Base-by-base conservation (phyloP, 2,888 invertebrate genomes). In the Nudaria mundana region DNA sequence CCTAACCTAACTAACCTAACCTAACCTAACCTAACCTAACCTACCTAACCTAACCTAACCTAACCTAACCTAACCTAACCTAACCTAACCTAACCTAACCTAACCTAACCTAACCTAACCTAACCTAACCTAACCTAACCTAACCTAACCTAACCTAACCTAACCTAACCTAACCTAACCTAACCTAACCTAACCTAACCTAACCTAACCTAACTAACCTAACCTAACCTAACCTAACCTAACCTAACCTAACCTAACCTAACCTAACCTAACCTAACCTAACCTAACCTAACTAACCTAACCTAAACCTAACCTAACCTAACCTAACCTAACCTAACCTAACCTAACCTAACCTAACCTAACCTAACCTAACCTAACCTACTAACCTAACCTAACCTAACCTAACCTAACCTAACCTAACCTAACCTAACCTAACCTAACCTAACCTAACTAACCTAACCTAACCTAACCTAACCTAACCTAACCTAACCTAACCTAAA, bases 271-370 rank as follows among this genome's bases (percentile, higher is more conserved):
- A 48, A 48, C 46, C 46, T 44, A 48, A 46, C 32, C 32, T 24
- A 23, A 14, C 24, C 24, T 24, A 14, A 22, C 32, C 12, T 22
- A 32, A 22, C 32, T 42, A 42, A 48, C 48, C 52, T 46, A 48
- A 52, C 45, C 46, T 39, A 42, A 41, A 18, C 41, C 46, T 46
- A 41, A 46, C 46, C 46, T 46, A 46, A 46, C 46, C 41, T 36
- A 41, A 41, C 40, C 45, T 46, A 46, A 41, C 45, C 45, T 42
- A 46, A 46, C 46, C 46, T 42, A 38, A 18, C 18, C 18, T 18
- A 18, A 18, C 18, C 18, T 18, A 18, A 18, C 18, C 18, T 18
- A 18, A 18, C 18, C 18, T 18, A 18, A 18, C 33, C 45, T 14
- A 18, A 18, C 18, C 18, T 18, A 18, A 18, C 18, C 18, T 18